Conservation (phyloP, 2,888 invertebrate genomes). For the Tenthredo livida region DNA sequence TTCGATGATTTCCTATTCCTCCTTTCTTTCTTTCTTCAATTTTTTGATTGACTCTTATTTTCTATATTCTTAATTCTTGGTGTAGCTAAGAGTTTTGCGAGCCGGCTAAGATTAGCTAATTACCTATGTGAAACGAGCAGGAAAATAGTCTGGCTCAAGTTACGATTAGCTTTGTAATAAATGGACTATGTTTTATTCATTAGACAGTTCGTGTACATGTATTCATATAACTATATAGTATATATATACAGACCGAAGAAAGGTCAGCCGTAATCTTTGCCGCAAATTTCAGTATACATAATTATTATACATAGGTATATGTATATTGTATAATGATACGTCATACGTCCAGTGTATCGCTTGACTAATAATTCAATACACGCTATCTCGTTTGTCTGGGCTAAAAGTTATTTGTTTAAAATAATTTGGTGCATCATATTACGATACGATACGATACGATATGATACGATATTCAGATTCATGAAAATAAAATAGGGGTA, state of each 20-base stretch:
- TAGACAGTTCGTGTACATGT: not conserved
- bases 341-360: not conserved
- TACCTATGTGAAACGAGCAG: not conserved
- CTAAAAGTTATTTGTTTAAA: not conserved
- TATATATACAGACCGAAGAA: not conserved
- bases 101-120: conserved; percentile 2
- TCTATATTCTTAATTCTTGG: not conserved
- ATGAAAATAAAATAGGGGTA: not conserved
- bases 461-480: not conserved
- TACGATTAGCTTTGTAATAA: conserved; percentile 39
- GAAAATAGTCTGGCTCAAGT: conserved; percentile 31
- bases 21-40: not conserved
- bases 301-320: not conserved
- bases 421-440: not conserved
- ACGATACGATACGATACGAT: too few relatives aligned
- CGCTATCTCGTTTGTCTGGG: not conserved
- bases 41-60: not conserved
- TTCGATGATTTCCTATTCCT: not conserved
- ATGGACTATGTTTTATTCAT: conserved; percentile 37
- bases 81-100: not conserved
- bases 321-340: not conserved
- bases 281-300: conserved; percentile 27
- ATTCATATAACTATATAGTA: not conserved
- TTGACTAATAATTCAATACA: conserved; percentile 3
- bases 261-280: conserved; percentile 35